Percentiles rank a stretch among this genome's conserved stretches.
Conservation (phyloP, 1,140 invertebrate species). For the Rhopalosiphum maidis region DNA sequence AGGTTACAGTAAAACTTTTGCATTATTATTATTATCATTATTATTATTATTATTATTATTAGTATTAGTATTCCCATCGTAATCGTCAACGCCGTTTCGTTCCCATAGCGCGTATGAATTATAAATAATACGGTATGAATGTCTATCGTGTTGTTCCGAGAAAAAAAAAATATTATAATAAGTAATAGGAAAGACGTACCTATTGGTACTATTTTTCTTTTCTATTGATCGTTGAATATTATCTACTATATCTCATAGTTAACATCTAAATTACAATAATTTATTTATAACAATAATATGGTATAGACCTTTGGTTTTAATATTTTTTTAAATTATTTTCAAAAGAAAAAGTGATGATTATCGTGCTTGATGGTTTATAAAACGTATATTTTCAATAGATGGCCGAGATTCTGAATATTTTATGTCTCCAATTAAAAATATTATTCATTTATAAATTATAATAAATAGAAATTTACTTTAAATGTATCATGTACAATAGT, state of each 20-base stretch:
- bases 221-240: background rate
- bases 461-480: background rate
- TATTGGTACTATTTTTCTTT: background rate
- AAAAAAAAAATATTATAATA: slow-evolving; percentile 7
- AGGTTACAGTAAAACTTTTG: slow-evolving; percentile 32
- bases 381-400: background rate
- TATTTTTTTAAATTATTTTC: background rate
- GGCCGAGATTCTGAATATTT: background rate
- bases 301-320: background rate
- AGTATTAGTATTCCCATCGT: background rate
- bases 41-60: background rate
- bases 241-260: background rate
- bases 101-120: slow-evolving; percentile 3
- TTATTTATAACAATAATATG: background rate
- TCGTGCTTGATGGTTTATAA: too few relatives aligned
- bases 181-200: background rate
- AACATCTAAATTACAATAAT: background rate
- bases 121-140: background rate
- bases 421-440: background rate
- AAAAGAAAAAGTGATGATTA: background rate
- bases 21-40: slow-evolving; percentile 18
- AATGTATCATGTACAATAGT: background rate
- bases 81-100: background rate
- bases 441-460: background rate
- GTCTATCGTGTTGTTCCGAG: background rate